phyloP scores from a whole-genome alignment of 2,797 vertebrate species.

The Schizopygopsis malacanthus region DNA sequence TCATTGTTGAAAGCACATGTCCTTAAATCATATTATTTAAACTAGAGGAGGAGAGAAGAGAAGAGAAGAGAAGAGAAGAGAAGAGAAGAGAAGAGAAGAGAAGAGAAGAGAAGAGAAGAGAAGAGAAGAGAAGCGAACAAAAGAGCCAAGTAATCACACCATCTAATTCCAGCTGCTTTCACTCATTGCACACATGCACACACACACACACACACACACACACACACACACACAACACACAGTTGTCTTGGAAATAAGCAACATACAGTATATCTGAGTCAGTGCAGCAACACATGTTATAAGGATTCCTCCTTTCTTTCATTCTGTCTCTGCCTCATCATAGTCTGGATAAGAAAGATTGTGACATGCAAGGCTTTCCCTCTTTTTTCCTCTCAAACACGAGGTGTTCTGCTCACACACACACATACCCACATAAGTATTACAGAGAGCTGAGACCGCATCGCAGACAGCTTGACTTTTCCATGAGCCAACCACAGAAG shows the following conservation, averaged over 20 bases:
- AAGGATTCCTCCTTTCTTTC: neutral
- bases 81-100: neutral
- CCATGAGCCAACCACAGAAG: slow-evolving; percentile 47
- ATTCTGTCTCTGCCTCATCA: neutral
- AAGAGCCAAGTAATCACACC: neutral
- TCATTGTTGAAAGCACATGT: neutral
- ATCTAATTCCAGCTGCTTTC: neutral
- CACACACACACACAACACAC: too few species aligned
- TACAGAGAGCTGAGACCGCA: slow-evolving; percentile 13
- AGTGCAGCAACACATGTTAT: neutral
- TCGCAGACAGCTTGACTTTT: slow-evolving; percentile 45
- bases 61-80: neutral
- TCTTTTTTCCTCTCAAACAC: slow-evolving; percentile 13
- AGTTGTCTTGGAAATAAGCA: slow-evolving; percentile 8
- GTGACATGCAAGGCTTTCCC: slow-evolving; percentile 20
- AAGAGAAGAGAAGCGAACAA: too few species aligned
- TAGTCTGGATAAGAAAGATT: slow-evolving; percentile 7
- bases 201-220: too few species aligned
- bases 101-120: neutral
- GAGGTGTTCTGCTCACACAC: slow-evolving; percentile 14
- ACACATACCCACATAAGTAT: slow-evolving; percentile 1
- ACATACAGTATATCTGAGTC: neutral
- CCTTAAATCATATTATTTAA: neutral
- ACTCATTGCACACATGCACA: neutral
- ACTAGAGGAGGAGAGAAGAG: neutral